Conservation (phyloP, 2,888 invertebrate genomes). For the Clunio marinus region DNA sequence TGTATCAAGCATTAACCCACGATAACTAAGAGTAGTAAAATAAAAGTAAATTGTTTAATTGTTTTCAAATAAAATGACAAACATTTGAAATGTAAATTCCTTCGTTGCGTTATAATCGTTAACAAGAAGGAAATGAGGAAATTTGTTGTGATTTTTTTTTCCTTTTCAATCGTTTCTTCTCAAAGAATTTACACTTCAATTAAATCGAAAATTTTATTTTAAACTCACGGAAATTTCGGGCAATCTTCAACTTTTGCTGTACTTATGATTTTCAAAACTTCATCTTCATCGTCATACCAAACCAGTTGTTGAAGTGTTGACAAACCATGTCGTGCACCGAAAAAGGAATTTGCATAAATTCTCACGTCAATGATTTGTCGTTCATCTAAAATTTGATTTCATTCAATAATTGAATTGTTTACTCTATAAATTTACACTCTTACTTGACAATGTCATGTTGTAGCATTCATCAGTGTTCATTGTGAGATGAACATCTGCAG, state of each 20-base stretch:
- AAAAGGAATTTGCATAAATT: constrained; percentile 64
- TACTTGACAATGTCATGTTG: constrained; percentile 57
- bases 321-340: constrained; percentile 72
- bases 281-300: constrained; percentile 69
- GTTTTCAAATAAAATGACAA: no score
- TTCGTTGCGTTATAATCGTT: no score
- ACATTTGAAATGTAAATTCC: no score
- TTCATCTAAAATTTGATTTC: constrained; percentile 44
- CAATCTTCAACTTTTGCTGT: constrained; percentile 68
- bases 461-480: constrained; percentile 73
- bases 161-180: no score
- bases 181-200: not conserved
- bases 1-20: constrained; percentile 87
- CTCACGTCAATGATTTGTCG: constrained; percentile 55
- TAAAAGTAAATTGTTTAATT: no score
- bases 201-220: constrained; percentile 25
- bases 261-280: constrained; percentile 60
- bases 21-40: constrained; percentile 53
- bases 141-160: constrained; percentile 44
- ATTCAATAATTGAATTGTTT: not conserved
- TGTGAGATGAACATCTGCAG: constrained; percentile 57
- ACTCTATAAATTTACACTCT: constrained; percentile 44
- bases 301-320: constrained; percentile 76
- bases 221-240: constrained; percentile 58
- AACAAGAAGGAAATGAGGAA: constrained; percentile 49